These are phyloP conservation scores for Thysanoteuthis rhombus DNA, from an alignment of 2,888 invertebrate species.

Conservation along the genomic window DNA sequence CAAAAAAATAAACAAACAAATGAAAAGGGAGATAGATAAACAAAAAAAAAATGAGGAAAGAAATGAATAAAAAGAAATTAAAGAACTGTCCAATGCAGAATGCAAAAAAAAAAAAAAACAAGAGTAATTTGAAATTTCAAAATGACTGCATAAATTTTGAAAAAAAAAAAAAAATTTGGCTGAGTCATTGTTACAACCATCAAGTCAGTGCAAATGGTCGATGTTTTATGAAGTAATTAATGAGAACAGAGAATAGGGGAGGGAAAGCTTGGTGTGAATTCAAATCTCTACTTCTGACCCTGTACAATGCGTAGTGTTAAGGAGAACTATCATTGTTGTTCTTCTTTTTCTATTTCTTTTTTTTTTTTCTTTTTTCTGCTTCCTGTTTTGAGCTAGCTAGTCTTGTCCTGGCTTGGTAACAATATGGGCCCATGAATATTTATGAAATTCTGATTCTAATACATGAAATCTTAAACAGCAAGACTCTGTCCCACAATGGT, in stretches of 20 bases:
- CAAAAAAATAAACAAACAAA: too few relatives aligned
- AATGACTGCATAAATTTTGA: neutral
- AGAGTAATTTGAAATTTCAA: neutral
- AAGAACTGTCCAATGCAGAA: neutral
- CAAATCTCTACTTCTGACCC: neutral
- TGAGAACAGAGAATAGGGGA: neutral
- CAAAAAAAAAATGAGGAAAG: neutral
- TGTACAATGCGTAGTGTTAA: neutral
- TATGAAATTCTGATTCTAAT: neutral
- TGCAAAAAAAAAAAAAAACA: neutral
- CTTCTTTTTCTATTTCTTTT: neutral
- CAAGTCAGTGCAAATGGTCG: neutral
- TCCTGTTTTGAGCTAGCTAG: neutral
- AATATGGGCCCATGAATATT: neutral
- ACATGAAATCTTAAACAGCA: neutral
- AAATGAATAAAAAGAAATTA: neutral
- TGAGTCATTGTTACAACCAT: neutral
- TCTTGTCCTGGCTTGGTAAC: conserved; percentile 12
- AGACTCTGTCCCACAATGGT: neutral
- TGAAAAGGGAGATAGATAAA: neutral
- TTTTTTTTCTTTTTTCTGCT: neutral
- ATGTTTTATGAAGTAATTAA: neutral
- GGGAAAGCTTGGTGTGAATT: neutral
- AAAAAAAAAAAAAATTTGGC: neutral
- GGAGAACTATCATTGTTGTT: neutral